A percentile compares a stretch with the other conserved stretches of the same genome.
These are phyloP conservation scores for Panulirus ornatus DNA, from an alignment of 1,140 invertebrate species.

Conservation along the genomic window DNA sequence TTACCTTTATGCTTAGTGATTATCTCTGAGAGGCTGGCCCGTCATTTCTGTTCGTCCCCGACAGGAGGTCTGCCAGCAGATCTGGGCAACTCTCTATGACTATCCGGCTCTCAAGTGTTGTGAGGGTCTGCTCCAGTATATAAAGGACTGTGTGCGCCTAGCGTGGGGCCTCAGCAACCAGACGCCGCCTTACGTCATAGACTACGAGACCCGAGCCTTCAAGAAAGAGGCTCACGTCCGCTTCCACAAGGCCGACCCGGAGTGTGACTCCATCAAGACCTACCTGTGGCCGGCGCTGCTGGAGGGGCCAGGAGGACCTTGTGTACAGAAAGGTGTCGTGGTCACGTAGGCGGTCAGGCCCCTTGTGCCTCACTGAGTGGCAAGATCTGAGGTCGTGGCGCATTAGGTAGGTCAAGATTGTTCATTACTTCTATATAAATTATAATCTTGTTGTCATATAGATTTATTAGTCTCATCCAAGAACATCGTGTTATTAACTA, in stretches of 20 bases:
- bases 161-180: conserved; percentile 84
- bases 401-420: background rate
- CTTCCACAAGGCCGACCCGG: conserved; percentile 83
- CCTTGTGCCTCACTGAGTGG: background rate
- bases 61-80: conserved; percentile 83
- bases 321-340: conserved; percentile 86
- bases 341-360: conserved; percentile 80
- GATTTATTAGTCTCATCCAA: too few species aligned
- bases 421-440: too few species aligned
- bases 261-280: conserved; percentile 82
- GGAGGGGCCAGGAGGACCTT: conserved; percentile 82
- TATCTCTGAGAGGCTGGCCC: too few species aligned
- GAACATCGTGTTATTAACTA: too few species aligned
- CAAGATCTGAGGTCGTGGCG: background rate
- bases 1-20: too few species aligned
- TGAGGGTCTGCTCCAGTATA: conserved; percentile 82
- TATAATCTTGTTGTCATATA: too few species aligned
- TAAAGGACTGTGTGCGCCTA: conserved; percentile 83
- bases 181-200: conserved; percentile 77
- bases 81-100: conserved; percentile 86
- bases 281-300: conserved; percentile 87
- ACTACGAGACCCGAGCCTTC: conserved; percentile 81
- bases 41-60: conserved; percentile 72
- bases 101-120: conserved; percentile 86
- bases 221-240: conserved; percentile 82